phyloP scores from a whole-genome alignment of 37 sponge, comb jelly and placozoan genomes.

The Cliona cf. orientalis region DNA sequence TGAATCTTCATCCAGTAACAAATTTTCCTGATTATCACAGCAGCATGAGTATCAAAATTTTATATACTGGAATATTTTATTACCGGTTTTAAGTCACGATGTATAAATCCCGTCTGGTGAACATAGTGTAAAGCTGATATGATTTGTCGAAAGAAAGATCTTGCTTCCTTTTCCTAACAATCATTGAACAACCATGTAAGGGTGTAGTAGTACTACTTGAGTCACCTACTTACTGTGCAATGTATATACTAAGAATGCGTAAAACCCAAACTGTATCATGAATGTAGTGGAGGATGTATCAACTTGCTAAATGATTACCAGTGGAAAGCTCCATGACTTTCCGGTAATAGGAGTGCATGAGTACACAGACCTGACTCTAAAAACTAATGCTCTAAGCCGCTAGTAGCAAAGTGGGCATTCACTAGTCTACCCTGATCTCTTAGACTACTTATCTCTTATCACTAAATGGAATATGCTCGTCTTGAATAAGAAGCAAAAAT shows the following conservation, averaged over 20 bases:
- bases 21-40: slow-evolving; percentile 74
- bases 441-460: too few species aligned
- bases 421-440: too few species aligned
- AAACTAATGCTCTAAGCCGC: too few species aligned
- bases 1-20: slow-evolving; percentile 86
- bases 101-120: slow-evolving; percentile 76
- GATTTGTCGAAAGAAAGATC: slow-evolving; percentile 92
- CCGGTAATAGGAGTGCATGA: too few species aligned
- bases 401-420: too few species aligned
- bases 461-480: too few species aligned
- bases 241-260: neutral
- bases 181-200: neutral
- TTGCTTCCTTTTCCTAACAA: slow-evolving; percentile 84
- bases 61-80: neutral
- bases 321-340: too few species aligned
- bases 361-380: too few species aligned
- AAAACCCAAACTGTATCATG: neutral
- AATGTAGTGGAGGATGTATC: neutral
- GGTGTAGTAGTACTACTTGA: too few species aligned
- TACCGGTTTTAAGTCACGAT: slow-evolving; percentile 94
- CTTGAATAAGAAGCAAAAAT: too few species aligned
- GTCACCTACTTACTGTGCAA: neutral
- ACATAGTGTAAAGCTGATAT: slow-evolving; percentile 81
- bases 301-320: neutral
- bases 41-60: neutral